Conservation (phyloP, 1,140 invertebrate genomes). For the Hylaeus anthracinus region DNA sequence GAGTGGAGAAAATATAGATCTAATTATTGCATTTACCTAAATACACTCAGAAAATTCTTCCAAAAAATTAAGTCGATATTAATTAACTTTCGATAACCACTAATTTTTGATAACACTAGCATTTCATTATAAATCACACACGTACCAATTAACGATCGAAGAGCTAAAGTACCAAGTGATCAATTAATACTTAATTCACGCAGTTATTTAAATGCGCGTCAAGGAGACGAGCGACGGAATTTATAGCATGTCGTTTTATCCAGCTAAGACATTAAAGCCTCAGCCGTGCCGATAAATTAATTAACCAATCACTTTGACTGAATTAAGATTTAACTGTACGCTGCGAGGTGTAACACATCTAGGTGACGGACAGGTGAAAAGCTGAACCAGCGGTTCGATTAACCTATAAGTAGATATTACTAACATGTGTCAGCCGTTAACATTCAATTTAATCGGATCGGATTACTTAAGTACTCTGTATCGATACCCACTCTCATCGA, state of each 20-base stretch:
- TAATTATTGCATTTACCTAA: too few relatives aligned
- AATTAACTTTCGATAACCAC: too few relatives aligned
- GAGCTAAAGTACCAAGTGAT: too few relatives aligned
- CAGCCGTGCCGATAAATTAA: constrained; percentile 29
- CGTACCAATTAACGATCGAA: too few relatives aligned
- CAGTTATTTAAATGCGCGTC: too few relatives aligned
- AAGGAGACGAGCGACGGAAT: too few relatives aligned
- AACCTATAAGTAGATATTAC: constrained; percentile 22
- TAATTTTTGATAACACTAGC: too few relatives aligned
- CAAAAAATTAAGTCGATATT: too few relatives aligned
- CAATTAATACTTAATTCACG: too few relatives aligned
- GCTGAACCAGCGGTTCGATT: constrained; percentile 1
- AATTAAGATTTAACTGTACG: constrained; percentile 18
- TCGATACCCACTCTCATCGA: background rate
- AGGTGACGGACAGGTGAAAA: constrained; percentile 18
- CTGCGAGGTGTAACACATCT: constrained; percentile 18
- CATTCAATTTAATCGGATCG: constrained; percentile 10
- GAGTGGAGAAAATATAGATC: too few relatives aligned
- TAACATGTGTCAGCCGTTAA: constrained; percentile 2
- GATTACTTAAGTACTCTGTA: background rate
- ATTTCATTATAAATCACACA: too few relatives aligned
- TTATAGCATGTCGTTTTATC: constrained; percentile 14
- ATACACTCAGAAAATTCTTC: too few relatives aligned
- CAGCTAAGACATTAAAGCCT: constrained; percentile 33
- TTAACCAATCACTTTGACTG: constrained; percentile 33